phyloP scores from a whole-genome alignment of 2,888 invertebrate genomes.

The Luperina testacea region DNA sequence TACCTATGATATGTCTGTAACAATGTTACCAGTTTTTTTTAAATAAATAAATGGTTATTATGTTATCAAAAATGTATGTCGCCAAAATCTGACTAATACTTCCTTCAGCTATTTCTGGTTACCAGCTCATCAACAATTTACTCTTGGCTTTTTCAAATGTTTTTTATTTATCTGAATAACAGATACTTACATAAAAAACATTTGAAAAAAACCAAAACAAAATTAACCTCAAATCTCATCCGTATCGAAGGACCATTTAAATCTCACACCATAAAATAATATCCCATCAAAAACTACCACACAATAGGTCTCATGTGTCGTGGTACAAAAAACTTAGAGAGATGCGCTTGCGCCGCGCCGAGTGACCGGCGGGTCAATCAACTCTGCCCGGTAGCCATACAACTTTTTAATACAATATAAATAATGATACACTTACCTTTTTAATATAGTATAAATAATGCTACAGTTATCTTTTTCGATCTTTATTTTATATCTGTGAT shows the following conservation, averaged over 20 bases:
- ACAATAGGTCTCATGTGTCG: conserved; percentile 63
- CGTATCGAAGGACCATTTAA: conserved; percentile 26
- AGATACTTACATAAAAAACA: too few species aligned
- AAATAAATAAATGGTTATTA: too few species aligned
- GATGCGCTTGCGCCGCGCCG: conserved; percentile 71
- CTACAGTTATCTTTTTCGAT: conserved; percentile 52
- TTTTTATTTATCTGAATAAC: too few species aligned
- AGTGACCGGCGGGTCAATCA: conserved; percentile 80
- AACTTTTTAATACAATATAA: conserved; percentile 80
- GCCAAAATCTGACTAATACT: background rate
- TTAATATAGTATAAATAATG: conserved; percentile 61
- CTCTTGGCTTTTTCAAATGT: too few species aligned
- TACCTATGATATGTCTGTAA: too few species aligned
- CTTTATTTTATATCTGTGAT: conserved; percentile 58
- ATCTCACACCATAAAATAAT: conserved; percentile 58
- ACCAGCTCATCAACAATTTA: background rate
- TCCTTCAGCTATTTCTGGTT: background rate
- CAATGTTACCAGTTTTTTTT: too few species aligned
- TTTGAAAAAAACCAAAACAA: background rate
- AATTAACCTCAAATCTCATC: conserved; percentile 3
- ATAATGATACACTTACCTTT: conserved; percentile 75
- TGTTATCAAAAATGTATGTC: too few species aligned
- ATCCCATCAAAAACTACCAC: conserved; percentile 64
- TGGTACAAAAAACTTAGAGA: conserved; percentile 67
- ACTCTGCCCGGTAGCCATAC: conserved; percentile 81